Conservation (phyloP, 2,888 invertebrate genomes). For the Scaptomyza flava region DNA sequence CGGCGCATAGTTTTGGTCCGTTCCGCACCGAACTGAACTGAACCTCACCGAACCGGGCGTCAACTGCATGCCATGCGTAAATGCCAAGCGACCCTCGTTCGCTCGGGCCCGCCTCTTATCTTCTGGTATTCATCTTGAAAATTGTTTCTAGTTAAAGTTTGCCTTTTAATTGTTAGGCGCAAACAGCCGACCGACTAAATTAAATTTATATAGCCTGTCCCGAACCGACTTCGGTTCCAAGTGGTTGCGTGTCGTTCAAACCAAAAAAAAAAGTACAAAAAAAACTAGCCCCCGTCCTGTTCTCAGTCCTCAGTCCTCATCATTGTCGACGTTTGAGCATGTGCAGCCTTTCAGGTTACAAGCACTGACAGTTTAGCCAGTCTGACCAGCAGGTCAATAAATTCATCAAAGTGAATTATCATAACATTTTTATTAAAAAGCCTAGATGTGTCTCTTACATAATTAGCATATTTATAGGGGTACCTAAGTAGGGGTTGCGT, state of each 20-base stretch:
- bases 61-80: constrained; percentile 77
- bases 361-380: constrained; percentile 16
- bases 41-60: constrained; percentile 57
- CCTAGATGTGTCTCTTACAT: constrained; percentile 60
- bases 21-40: constrained; percentile 17
- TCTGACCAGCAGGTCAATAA: constrained; percentile 65
- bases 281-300: constrained; percentile 53
- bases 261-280: too few species aligned
- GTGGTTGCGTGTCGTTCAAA: constrained; percentile 71
- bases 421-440: constrained; percentile 78
- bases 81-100: constrained; percentile 63
- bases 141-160: constrained; percentile 80
- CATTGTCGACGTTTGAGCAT: constrained; percentile 64
- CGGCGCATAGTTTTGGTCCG: constrained; percentile 66
- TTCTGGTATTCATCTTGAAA: constrained; percentile 74
- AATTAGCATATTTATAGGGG: constrained; percentile 73
- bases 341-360: constrained; percentile 76
- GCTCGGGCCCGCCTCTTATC: constrained; percentile 59
- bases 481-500: constrained; percentile 36
- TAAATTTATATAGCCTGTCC: constrained; percentile 68
- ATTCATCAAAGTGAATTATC: constrained; percentile 75
- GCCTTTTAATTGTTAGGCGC: constrained; percentile 80
- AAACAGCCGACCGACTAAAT: constrained; percentile 76
- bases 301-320: constrained; percentile 23
- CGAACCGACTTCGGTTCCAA: constrained; percentile 62